phyloP scores from a whole-genome alignment of 1,140 invertebrate genomes.

The Neodiprion lecontei region DNA sequence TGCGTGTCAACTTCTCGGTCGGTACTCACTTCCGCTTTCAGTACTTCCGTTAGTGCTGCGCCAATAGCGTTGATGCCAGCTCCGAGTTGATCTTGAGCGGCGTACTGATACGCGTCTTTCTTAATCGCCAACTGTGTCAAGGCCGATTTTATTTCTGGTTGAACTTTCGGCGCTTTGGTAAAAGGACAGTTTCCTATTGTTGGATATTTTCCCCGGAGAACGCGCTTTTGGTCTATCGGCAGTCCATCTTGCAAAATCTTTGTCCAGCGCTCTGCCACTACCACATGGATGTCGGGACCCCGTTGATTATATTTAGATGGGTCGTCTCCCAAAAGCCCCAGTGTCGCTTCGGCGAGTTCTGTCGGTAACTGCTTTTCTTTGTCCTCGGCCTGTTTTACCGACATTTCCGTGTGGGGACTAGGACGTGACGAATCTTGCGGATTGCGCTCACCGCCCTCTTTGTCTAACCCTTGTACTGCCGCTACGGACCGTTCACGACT shows the following conservation, averaged over 20 bases:
- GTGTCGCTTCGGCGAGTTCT: neutral
- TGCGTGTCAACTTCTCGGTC: conserved; percentile 7
- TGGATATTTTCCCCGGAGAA: conserved; percentile 11
- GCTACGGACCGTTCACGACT: conserved; percentile 11
- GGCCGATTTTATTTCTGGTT: conserved; percentile 20
- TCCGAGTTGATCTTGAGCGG: neutral
- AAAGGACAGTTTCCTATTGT: conserved; percentile 17
- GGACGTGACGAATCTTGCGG: neutral
- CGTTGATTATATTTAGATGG: conserved; percentile 17
- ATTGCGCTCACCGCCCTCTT: neutral
- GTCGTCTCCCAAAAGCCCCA: neutral
- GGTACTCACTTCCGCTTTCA: conserved; percentile 11
- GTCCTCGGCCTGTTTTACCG: neutral
- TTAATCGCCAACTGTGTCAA: conserved; percentile 6
- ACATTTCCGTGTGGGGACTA: neutral
- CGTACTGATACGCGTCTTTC: neutral
- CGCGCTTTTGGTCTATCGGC: conserved; percentile 16
- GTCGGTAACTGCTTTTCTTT: neutral
- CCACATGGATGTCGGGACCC: conserved; percentile 11
- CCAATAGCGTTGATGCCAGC: conserved; percentile 19
- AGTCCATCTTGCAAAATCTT: conserved; percentile 19
- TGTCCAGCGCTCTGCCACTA: conserved; percentile 19
- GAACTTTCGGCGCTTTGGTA: conserved; percentile 15
- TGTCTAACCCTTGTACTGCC: conserved; percentile 17
- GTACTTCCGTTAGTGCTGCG: conserved; percentile 12